Evolutionary conservation across 37 sponge, comb jelly and placozoan species (phyloP), one percentile per base, ranked within the genome.

Genomic region (Halichondria panicea): DNA sequence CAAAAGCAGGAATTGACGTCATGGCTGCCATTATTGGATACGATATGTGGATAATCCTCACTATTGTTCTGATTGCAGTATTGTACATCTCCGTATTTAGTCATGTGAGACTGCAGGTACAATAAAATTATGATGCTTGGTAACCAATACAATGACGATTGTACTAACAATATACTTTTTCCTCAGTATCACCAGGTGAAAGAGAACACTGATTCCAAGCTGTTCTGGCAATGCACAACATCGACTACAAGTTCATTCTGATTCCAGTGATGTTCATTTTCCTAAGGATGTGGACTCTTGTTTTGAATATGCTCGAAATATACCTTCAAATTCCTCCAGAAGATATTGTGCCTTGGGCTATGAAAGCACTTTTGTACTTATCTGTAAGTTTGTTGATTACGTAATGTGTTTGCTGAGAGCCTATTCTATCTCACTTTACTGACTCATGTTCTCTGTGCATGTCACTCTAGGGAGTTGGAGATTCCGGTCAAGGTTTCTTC

Each of bases 201-300:
- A 63, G 36, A 63, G 64, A 50, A 50, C 13, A 43, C n/a, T 13
- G 50, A 40, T 2, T 41, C 66, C 3, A 34, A 41, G 1, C 61
- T 35, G 0, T 66, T 55, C 35, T 43, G 19, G 28, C 37, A 39
- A 32, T 72, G 1, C 65, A 72, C 41, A 65, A 53, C 31, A 37
- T 89, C 9, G 89, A 89, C 54, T 70, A 67, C 74, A 89, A 89
- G 64, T 82, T 89, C 59, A 41, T 89, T 27, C 22, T 72, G 24
- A 78, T 89, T 0, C 89, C 89, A 0, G 61, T 83, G 27, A 73
- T 73, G 24, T 89, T 89, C 80, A 66, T 89, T 19, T 55, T 89
- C 12, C 77, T 89, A 1, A 44, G 89, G 38, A 70, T 89, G n/a
- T 89, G 89, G 89, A 70, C 70, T 38, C 28, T 77, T 32, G n/a